Conservation (phyloP, 1,140 invertebrate genomes). For the Helicoverpa zea region DNA sequence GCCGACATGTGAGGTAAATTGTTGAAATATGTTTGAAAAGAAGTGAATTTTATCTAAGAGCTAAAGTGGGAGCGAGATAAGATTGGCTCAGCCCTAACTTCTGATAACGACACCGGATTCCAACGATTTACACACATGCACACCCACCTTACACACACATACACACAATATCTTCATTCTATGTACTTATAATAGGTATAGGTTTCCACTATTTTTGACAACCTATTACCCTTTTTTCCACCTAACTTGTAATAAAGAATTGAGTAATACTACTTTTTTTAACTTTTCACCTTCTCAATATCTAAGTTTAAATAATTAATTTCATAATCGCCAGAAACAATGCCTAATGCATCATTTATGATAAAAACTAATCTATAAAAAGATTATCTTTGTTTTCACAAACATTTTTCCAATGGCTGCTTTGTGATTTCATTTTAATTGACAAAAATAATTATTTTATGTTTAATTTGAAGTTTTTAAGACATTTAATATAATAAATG, state of each 20-base stretch:
- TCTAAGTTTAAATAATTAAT: not conserved
- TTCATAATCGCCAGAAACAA: not conserved
- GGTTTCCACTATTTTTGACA: slow-evolving; percentile 14
- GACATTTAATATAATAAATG: not conserved
- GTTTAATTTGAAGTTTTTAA: not conserved
- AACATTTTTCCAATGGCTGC: not conserved
- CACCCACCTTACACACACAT: slow-evolving; percentile 11
- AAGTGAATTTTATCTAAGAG: slow-evolving; percentile 69
- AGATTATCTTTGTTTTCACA: slow-evolving; percentile 34
- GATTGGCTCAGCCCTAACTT: slow-evolving; percentile 78
- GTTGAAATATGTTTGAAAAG: slow-evolving; percentile 63
- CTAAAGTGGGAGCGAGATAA: slow-evolving; percentile 78
- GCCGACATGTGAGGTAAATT: slow-evolving; percentile 44
- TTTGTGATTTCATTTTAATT: not conserved
- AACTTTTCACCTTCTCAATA: too few relatives aligned
- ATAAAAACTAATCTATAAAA: slow-evolving; percentile 27
- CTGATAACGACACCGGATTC: slow-evolving; percentile 74
- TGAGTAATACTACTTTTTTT: too few relatives aligned
- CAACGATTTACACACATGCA: slow-evolving; percentile 62
- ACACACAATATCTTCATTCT: not conserved
- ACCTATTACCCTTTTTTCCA: not conserved
- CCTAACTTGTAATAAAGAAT: not conserved
- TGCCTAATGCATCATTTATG: slow-evolving; percentile 13
- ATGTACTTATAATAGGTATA: slow-evolving; percentile 4
- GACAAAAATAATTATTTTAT: slow-evolving; percentile 20